Evolutionary conservation across 1,140 invertebrate species (phyloP).

Genomic region (Heterodera schachtii): DNA sequence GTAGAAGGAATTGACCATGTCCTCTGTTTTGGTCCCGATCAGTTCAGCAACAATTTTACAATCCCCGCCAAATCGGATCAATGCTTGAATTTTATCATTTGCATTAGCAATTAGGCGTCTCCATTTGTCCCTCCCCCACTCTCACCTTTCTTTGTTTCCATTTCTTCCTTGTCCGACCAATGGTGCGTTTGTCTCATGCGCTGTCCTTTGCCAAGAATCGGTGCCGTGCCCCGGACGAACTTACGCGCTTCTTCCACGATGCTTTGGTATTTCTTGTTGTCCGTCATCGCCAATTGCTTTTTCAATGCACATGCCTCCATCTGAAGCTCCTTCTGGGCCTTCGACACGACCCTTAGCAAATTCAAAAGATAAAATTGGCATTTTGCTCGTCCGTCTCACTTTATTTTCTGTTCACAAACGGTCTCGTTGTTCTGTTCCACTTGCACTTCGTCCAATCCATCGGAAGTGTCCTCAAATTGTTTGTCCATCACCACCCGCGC

Average conservation of each 20-base stretch:
- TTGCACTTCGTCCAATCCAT: conserved; percentile 35
- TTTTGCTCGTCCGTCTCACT: not conserved
- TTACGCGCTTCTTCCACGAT: conserved; percentile 8
- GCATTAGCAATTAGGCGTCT: not conserved
- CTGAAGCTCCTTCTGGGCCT: not conserved
- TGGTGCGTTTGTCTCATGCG: not conserved
- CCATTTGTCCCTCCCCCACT: not conserved
- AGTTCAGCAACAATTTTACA: conserved; percentile 23
- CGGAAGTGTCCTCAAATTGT: conserved; percentile 30
- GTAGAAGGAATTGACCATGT: conserved; percentile 38
- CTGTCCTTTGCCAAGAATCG: not conserved
- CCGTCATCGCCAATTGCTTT: not conserved
- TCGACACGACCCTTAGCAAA: conserved; percentile 14
- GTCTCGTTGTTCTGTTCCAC: conserved; percentile 20
- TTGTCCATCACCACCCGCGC: conserved; percentile 5
- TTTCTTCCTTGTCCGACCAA: conserved; percentile 7
- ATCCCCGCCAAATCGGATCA: conserved; percentile 34
- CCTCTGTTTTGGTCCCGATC: conserved; percentile 28
- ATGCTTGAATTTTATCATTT: conserved; percentile 16
- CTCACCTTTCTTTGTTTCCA: conserved; percentile 5
- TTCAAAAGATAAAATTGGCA: not conserved
- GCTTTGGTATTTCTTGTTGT: not conserved
- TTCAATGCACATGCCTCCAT: not conserved
- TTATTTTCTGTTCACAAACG: conserved; percentile 20
- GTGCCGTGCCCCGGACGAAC: not conserved